These are phyloP conservation scores for Drosophila neocordata DNA, from an alignment of 1,140 invertebrate species.

Conservation along the genomic window DNA sequence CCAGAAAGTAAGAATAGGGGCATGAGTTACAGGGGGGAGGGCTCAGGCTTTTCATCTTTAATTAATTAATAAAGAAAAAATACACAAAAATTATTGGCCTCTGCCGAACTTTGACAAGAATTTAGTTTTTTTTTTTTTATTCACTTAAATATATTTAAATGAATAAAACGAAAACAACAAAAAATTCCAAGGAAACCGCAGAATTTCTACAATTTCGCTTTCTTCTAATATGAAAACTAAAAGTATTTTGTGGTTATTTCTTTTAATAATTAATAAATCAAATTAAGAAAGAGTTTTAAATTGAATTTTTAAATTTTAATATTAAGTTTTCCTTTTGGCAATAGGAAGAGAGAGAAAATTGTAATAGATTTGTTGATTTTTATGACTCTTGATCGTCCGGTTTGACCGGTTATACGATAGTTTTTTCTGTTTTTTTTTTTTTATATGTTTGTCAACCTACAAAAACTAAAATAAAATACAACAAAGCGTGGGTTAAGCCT, in stretches of 20 bases:
- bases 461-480: slow-evolving; percentile 46
- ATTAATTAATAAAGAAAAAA: slow-evolving; percentile 71
- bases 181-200: neutral
- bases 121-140: neutral
- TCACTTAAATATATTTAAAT: neutral
- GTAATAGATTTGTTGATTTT: slow-evolving; percentile 77
- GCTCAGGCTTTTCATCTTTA: slow-evolving; percentile 70
- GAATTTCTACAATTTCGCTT: neutral
- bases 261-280: neutral
- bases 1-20: neutral
- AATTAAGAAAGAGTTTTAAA: neutral
- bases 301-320: slow-evolving; percentile 16
- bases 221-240: neutral
- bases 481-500: slow-evolving; percentile 52
- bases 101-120: slow-evolving; percentile 53
- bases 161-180: neutral
- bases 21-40: neutral
- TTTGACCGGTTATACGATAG: neutral
- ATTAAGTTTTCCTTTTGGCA: slow-evolving; percentile 26
- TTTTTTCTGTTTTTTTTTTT: too few species aligned
- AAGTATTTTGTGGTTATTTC: neutral
- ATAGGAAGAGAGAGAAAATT: slow-evolving; percentile 11
- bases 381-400: slow-evolving; percentile 38
- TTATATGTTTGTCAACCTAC: slow-evolving; percentile 23
- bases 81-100: slow-evolving; percentile 67